Conservation (phyloP, 2,113 vertebrate genomes). For the Gracilinanus agilis region DNA sequence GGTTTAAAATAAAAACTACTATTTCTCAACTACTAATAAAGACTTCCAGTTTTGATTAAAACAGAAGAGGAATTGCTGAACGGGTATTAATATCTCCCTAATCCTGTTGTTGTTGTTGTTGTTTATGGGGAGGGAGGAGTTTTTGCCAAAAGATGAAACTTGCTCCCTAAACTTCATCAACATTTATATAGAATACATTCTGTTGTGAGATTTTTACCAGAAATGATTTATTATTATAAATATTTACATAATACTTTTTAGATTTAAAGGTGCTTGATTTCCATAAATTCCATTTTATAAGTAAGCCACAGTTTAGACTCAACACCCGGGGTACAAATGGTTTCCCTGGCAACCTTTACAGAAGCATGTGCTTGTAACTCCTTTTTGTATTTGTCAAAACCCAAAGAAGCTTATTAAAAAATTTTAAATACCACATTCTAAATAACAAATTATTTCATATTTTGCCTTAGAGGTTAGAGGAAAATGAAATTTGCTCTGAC, state of each 20-base stretch:
- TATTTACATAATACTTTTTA: constrained; percentile 60
- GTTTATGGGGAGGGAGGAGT: background rate
- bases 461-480: constrained; percentile 56
- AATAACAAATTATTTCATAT: constrained; percentile 55
- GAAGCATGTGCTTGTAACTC: constrained; percentile 69
- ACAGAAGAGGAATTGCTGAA: background rate
- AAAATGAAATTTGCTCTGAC: constrained; percentile 35
- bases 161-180: background rate
- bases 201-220: constrained; percentile 32
- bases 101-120: background rate
- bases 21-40: background rate
- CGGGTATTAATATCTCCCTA: background rate
- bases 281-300: constrained; percentile 66
- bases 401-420: constrained; percentile 69
- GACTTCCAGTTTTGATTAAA: background rate
- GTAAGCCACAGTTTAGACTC: constrained; percentile 66
- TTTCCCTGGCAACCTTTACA: constrained; percentile 84
- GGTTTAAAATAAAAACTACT: constrained; percentile 42
- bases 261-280: constrained; percentile 57
- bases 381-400: constrained; percentile 72
- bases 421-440: constrained; percentile 55
- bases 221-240: constrained; percentile 24
- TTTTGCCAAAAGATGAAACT: background rate
- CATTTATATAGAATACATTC: constrained; percentile 34
- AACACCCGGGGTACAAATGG: constrained; percentile 68